Base-by-base conservation (phyloP, 2,888 invertebrate genomes). In the Cephus sareptanus region DNA sequence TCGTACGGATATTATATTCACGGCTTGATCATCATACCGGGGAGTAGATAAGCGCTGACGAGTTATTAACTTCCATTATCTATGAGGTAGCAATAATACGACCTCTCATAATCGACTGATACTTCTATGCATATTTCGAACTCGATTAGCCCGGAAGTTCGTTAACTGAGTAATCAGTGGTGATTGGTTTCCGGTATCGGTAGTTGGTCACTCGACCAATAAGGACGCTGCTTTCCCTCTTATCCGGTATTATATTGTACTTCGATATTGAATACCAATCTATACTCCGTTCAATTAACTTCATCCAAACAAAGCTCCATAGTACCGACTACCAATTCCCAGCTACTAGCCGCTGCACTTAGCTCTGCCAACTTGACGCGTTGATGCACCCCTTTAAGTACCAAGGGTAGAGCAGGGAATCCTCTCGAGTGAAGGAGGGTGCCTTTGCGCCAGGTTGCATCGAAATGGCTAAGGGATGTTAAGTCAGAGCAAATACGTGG, bases 61-160 rank as follows among this genome's bases (percentile, higher is more conserved):
- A 83, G 80, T 84, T 85, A 85, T 84, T 85, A 85, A 85, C 85
- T 83, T 81, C 78, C 79, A 83, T 83, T 83, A 85, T 85, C 81
- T 80, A 79, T 35, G 74, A n/a, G 23, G 31, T 12, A 35, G 34
- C 37, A 74, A 74, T 74, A 74, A 56, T 56, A 9, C 23, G 56
- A 56, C 56, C 56, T 74, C 35, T 74, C 74, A 6, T 74, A 74
- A 74, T 74, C 74, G 35, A n/a, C 74, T 34, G 74, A 74, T 74
- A 74, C 35, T 74, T 74, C 74, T 74, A 35, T 74, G 74, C 35
- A 74, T 74, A 35, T 33, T 35, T 30, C 35, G 31, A 30, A 34
- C 56, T 74, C 15, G 74, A 74, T 74, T 74, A 74, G 37, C 35
- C 9, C 37, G 30, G 74, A 30, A 34, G 34, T 74, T 34, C 23